phyloP scores from a whole-genome alignment of 2,113 vertebrate genomes.

The Cyprichromis sp. region DNA sequence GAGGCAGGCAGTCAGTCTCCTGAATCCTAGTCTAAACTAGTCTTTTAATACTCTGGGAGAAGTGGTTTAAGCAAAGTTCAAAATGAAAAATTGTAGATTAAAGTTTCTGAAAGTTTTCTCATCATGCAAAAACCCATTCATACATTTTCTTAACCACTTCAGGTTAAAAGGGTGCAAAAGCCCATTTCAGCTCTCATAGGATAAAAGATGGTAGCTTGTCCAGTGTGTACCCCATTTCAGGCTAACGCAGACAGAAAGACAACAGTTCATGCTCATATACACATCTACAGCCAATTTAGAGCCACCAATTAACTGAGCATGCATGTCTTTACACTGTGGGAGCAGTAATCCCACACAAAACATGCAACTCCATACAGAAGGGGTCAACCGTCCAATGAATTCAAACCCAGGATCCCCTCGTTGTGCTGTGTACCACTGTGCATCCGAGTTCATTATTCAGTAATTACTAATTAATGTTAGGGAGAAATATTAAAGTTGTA shows the following conservation, averaged over 20 bases:
- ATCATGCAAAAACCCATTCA: not conserved
- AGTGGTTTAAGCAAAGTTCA: not conserved
- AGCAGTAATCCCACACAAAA: not conserved
- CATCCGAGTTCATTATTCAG: not conserved
- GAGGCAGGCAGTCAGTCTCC: not conserved
- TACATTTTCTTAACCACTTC: not conserved
- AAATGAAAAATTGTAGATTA: not conserved
- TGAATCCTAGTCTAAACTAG: not conserved
- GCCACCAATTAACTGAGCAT: not conserved
- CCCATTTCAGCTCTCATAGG: not conserved
- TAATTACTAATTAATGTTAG: not conserved
- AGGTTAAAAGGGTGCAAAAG: not conserved
- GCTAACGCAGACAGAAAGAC: not conserved
- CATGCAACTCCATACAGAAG: not conserved
- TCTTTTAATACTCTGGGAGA: not conserved
- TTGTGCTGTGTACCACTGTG: not conserved
- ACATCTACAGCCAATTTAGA: not conserved
- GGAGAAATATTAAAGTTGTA: not conserved
- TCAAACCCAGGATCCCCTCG: not conserved
- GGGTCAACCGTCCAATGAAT: fast-evolving
- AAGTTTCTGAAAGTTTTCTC: not conserved
- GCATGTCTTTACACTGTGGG: not conserved
- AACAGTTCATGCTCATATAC: not conserved
- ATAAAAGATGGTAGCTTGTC: not conserved
- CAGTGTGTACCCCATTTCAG: not conserved